Base-by-base conservation (phyloP, 2,888 invertebrate species). In the Oasisia sp. region DNA sequence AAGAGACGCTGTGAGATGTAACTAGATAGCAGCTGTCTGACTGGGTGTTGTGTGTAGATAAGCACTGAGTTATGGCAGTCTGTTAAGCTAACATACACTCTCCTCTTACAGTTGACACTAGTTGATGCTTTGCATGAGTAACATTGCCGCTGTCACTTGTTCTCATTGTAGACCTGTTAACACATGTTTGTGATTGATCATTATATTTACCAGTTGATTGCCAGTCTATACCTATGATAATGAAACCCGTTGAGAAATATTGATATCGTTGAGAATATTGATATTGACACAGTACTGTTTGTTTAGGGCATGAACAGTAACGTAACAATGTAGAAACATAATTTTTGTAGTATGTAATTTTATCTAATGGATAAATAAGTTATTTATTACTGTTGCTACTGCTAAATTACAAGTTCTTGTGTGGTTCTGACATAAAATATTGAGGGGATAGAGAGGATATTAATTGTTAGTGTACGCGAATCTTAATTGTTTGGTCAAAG, bases 101-200 rank as follows among this genome's bases (percentile, higher is more conserved):
- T 27, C n/a, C 74, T 74, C 7, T 74, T 74, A 7, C 14, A 74
- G 27, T 74, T 27, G 74, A 74, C 27, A 74, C 74, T 74, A 3
- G 74, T 74, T n/a, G 19, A 19, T 74, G 74, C 74, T 74, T 74
- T 74, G 74, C 74, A 74, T 74, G 74, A 74, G n/a, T 74, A 74
- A 74, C 74, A 74, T 19, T n/a, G 74, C 74, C n/a, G 0, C 14
- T 74, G 74, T 74, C n/a, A 27, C 27, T 19, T 74, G 74, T 74
- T 74, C 27, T 74, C 74, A 74, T 74, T 74, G 74, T 74, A 74
- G 74, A 74, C 74, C 19, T 74, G 19, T 74, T 27, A 50, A 50
- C 50, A 74, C 74, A 74, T 74, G 74, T 27, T 74, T 74, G 74
- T 74, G 74, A 74, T n/a, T 74, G 74, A 74, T 74, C 27, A 74